Percentiles rank a stretch among this genome's conserved stretches.
phyloP scores from a whole-genome alignment of 1,140 invertebrate genomes.

The Magallana gigas region DNA sequence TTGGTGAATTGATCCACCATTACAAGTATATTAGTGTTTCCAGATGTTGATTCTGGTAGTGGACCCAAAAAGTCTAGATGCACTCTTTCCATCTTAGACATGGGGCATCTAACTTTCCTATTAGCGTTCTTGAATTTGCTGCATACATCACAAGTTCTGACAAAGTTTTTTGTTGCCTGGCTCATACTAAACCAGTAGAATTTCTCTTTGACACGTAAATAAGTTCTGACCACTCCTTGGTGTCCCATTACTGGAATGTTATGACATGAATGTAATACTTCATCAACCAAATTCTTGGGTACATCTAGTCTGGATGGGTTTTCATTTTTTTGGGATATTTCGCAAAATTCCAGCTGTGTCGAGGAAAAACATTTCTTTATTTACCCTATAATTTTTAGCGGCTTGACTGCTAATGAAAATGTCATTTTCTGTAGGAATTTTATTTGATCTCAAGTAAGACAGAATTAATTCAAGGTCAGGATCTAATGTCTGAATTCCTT shows the following conservation, averaged over 20 bases:
- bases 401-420: background rate
- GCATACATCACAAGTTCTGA: background rate
- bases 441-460: too few relatives aligned
- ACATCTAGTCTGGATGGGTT: too few relatives aligned
- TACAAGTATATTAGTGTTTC: constrained; percentile 43
- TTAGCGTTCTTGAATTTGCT: constrained; percentile 26
- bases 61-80: constrained; percentile 44
- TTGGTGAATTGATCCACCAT: constrained; percentile 36
- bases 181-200: constrained; percentile 19
- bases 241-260: too few relatives aligned
- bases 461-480: too few relatives aligned
- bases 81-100: constrained; percentile 33
- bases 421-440: too few relatives aligned
- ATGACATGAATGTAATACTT: too few relatives aligned
- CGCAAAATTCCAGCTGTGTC: too few relatives aligned
- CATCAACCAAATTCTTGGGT: too few relatives aligned
- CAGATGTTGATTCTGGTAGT: background rate
- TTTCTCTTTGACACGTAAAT: too few relatives aligned
- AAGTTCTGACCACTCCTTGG: too few relatives aligned
- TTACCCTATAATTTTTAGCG: constrained; percentile 8
- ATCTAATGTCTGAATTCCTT: too few relatives aligned
- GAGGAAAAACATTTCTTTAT: too few relatives aligned
- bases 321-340: background rate
- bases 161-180: background rate
- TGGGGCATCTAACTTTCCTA: background rate